Conservation (phyloP, 2,113 vertebrate genomes). For the Beaufortia kweichowensis region DNA sequence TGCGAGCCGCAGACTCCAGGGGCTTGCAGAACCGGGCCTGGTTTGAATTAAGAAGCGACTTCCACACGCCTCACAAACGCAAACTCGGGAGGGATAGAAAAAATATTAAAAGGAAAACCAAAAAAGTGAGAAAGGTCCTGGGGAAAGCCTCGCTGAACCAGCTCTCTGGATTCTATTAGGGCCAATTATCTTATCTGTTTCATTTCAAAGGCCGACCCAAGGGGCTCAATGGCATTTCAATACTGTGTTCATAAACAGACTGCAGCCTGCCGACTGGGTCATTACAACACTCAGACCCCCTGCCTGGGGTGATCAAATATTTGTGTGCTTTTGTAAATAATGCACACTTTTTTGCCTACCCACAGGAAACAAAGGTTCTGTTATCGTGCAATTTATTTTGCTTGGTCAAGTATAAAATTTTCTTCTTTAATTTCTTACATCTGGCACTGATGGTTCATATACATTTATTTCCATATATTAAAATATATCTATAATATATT, state of each 20-base stretch:
- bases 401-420: neutral
- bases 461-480: slow-evolving; percentile 24
- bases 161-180: slow-evolving; percentile 99
- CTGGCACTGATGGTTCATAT: slow-evolving; percentile 15
- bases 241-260: slow-evolving; percentile 89
- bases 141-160: slow-evolving; percentile 67
- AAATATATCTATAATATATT: neutral
- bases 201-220: slow-evolving; percentile 94
- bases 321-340: slow-evolving; percentile 97
- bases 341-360: slow-evolving; percentile 87
- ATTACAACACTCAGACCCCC: slow-evolving; percentile 95
- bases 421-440: slow-evolving; percentile 8
- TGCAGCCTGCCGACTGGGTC: slow-evolving; percentile 87
- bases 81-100: slow-evolving; percentile 86
- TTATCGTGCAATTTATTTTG: slow-evolving; percentile 50
- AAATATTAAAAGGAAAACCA: slow-evolving; percentile 60
- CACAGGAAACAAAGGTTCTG: slow-evolving; percentile 77
- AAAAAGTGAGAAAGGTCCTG: slow-evolving; percentile 69
- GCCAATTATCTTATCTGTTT: slow-evolving; percentile 99
- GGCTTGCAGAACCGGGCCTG: slow-evolving; percentile 83
- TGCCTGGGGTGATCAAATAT: slow-evolving; percentile 97
- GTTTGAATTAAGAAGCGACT: slow-evolving; percentile 93
- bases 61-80: slow-evolving; percentile 92
- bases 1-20: slow-evolving; percentile 86
- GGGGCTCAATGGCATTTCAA: slow-evolving; percentile 92